Base-by-base conservation (phyloP, 2,888 invertebrate species). In the Bombyx huttoni region DNA sequence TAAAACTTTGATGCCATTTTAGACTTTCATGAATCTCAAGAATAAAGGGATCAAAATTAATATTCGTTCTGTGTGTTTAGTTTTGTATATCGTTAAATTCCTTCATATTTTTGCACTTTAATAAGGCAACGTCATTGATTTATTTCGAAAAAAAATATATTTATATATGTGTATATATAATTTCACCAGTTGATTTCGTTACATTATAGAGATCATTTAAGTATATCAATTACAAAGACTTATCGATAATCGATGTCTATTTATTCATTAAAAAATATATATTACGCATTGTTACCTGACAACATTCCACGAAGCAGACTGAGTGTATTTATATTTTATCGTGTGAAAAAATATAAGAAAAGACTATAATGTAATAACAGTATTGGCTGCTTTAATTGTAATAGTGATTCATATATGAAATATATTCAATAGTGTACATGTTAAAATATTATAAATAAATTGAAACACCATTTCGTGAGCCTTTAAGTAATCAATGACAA, bases 221-320 rank as follows among this genome's bases (percentile, higher is more conserved):
- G 12, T 46, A 7, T 35, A 40, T 40, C 40, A 50, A 50, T n/a
- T 12, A 50, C 24, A 24, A 24, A 34, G n/a, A 35, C 34, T 34
- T 14, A 7, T 40, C n/a, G 13, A 49, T 13, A 12, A 14, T 13
- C 8, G 34, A 13, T 14, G 45, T 34, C 34, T 34, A 34, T 48
- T 48, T 7, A 14, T 48, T 48, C 7, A 24, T 34, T 34, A 8
- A 14, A 40, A 12, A 40, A 40, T n/a, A 45, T 9, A n/a, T 49
- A 7, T 40, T 13, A 8, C 47, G 35, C 48, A 51, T 54, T 54
- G 52, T 58, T 59, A 56, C 54, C 47, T 50, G n/a, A 51, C 48
- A 47, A 61, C 61, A 61, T 61, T 63, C 60, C 61, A 56, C 54
- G 57, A 35, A 48, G 49, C 54, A 56, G 52, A 53, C 51, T 54